phyloP scores from a whole-genome alignment of 2,797 vertebrate genomes.

The Malacoraja senta region DNA sequence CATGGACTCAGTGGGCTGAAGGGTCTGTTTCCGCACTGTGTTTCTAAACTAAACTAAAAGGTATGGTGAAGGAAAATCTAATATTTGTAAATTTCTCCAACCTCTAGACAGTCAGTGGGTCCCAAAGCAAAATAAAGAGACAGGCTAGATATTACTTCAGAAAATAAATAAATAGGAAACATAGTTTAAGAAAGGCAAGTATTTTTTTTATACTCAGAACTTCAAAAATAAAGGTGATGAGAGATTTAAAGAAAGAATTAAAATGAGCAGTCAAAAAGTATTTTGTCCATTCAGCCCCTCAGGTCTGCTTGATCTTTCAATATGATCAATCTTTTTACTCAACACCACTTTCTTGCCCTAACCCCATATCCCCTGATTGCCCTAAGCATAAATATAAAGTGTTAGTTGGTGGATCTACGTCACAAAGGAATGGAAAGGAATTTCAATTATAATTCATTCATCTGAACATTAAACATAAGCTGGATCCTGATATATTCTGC shows the following conservation, averaged over 20 bases:
- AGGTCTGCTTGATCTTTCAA: too few relatives aligned
- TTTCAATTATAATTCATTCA: constrained; percentile 1
- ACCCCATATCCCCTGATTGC: too few relatives aligned
- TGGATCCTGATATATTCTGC: neutral
- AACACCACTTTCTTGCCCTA: too few relatives aligned
- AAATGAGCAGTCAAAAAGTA: neutral
- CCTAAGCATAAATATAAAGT: too few relatives aligned
- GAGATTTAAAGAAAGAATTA: neutral
- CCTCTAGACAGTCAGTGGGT: neutral
- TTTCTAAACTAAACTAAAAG: too few relatives aligned
- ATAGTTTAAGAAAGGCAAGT: neutral
- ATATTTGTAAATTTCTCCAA: neutral
- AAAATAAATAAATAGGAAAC: neutral
- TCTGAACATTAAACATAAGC: neutral
- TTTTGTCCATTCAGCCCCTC: too few relatives aligned
- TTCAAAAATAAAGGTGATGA: neutral
- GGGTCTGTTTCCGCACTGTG: too few relatives aligned
- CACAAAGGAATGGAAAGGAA: neutral
- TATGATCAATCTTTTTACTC: too few relatives aligned
- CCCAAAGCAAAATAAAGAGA: neutral
- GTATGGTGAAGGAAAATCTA: neutral
- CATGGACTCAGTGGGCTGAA: too few relatives aligned
- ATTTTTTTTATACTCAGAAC: neutral
- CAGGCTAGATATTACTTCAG: neutral
- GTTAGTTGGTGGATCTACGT: neutral